Conservation (phyloP, 2,888 invertebrate genomes). For the Hofmannophila pseudospretella region DNA sequence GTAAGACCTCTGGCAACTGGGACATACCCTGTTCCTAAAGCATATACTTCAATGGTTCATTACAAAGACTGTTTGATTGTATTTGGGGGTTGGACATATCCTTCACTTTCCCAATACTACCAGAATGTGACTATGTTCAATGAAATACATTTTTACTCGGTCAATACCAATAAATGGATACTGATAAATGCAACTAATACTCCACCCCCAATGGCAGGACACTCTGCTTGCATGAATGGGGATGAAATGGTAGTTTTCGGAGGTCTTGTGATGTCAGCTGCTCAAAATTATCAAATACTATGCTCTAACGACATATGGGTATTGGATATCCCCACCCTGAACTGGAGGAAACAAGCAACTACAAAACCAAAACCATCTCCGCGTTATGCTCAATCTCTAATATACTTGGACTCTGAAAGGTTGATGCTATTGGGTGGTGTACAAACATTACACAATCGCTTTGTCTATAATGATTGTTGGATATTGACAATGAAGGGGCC, state of each 20-base stretch:
- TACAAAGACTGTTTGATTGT: conserved; percentile 90
- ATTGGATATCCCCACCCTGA: conserved; percentile 85
- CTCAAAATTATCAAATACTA: conserved; percentile 64
- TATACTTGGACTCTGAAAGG: conserved; percentile 86
- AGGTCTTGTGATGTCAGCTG: conserved; percentile 78
- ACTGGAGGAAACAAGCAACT: conserved; percentile 88
- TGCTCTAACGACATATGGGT: conserved; percentile 93
- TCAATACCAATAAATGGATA: conserved; percentile 88
- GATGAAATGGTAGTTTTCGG: conserved; percentile 92
- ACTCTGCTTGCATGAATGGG: conserved; percentile 91
- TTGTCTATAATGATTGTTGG: conserved; percentile 94
- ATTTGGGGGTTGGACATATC: conserved; percentile 98
- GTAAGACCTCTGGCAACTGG: conserved; percentile 88
- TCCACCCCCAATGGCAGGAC: conserved; percentile 93
- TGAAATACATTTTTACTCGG: conserved; percentile 93
- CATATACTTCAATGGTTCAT: conserved; percentile 94
- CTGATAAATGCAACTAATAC: conserved; percentile 81
- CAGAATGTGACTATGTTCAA: conserved; percentile 93
- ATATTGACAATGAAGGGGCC: conserved; percentile 86
- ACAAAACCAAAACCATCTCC: conserved; percentile 84
- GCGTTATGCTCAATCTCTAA: conserved; percentile 96
- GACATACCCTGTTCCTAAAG: conserved; percentile 96
- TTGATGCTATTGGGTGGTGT: conserved; percentile 91
- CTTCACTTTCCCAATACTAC: conserved; percentile 89
- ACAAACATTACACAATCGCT: conserved; percentile 87